Evolutionary conservation across 2,113 vertebrate genomes (phyloP).

Genomic region (Panurus biarmicus): DNA sequence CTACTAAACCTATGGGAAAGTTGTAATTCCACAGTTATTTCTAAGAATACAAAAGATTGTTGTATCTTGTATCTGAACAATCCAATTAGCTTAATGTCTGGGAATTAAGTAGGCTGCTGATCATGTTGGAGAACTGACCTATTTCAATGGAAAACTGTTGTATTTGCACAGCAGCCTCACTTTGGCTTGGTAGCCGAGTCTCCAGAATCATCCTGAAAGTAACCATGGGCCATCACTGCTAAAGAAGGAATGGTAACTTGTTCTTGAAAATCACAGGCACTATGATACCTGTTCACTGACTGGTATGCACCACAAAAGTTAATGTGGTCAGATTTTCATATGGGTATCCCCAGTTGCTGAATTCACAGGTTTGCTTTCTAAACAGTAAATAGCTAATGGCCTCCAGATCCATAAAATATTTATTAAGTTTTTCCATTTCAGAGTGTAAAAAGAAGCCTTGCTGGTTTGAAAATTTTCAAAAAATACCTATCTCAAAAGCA

Average conservation of each 20-base stretch:
- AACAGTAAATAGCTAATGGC: background rate
- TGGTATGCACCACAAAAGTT: background rate
- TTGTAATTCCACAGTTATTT: constrained; percentile 32
- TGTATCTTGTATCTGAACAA: constrained; percentile 22
- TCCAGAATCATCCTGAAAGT: background rate
- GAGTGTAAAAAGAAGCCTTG: background rate
- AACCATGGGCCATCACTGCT: background rate
- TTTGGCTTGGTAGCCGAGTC: rapidly evolving
- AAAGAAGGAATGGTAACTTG: background rate
- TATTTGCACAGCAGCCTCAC: background rate
- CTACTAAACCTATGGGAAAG: background rate
- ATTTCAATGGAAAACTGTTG: background rate
- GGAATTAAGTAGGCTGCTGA: background rate
- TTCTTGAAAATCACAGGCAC: background rate
- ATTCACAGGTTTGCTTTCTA: background rate
- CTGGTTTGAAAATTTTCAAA: background rate
- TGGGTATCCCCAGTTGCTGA: background rate
- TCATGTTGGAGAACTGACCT: background rate
- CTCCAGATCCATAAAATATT: background rate
- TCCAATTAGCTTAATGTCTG: constrained; percentile 4
- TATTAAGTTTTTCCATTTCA: background rate
- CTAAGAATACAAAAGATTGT: background rate
- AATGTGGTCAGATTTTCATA: background rate
- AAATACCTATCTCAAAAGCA: background rate
- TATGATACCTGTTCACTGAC: background rate